Percentiles rank a stretch among this genome's conserved stretches.
These are phyloP conservation scores for Rhabdophis nuchalis DNA, from an alignment of 2,797 vertebrate species.

Conservation along the genomic window DNA sequence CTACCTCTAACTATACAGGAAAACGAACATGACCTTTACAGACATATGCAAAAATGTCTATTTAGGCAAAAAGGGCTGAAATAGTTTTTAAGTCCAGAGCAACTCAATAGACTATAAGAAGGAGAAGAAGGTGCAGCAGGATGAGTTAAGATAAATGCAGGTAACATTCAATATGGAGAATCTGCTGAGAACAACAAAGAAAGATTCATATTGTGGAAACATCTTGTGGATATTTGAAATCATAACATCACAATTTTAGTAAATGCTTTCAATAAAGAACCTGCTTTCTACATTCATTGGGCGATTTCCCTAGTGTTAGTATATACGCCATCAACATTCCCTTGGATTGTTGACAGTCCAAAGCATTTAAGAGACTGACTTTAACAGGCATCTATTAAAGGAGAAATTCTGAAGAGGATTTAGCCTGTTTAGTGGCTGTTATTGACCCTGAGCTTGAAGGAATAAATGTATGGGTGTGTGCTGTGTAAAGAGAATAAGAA, in stretches of 20 bases:
- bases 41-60: neutral
- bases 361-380: neutral
- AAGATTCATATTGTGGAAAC: neutral
- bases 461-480: neutral
- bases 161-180: neutral
- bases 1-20: neutral
- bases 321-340: neutral
- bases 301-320: neutral
- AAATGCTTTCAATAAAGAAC: neutral
- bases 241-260: neutral
- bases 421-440: neutral
- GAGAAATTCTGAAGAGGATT: neutral
- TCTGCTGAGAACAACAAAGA: neutral
- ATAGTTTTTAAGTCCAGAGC: neutral
- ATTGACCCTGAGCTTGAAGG: neutral
- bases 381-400: neutral
- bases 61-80: neutral
- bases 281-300: neutral
- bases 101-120: neutral
- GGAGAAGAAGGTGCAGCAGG: neutral
- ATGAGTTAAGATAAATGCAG: neutral
- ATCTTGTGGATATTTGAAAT: neutral
- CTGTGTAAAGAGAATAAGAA: neutral
- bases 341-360: neutral
- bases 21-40: neutral